Percentiles rank a stretch among this genome's conserved stretches.
phyloP scores from a whole-genome alignment of 2,888 invertebrate genomes.

The Drosophila siamana region DNA sequence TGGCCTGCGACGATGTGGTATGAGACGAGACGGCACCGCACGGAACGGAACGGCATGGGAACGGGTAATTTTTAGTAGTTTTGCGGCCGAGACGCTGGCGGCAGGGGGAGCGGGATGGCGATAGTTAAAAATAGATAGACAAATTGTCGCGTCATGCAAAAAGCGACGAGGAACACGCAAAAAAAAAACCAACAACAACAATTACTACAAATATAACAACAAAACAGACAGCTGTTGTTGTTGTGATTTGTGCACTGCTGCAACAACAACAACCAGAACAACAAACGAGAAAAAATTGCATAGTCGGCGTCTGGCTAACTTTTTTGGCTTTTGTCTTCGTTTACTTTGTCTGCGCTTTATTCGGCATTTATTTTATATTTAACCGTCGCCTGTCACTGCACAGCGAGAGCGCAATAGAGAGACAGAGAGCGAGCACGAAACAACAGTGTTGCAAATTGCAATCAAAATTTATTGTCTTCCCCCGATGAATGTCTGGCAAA shows the following conservation, averaged over 20 bases:
- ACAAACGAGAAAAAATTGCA: slow-evolving; percentile 53
- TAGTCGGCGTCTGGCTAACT: slow-evolving; percentile 59
- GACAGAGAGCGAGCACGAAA: neutral
- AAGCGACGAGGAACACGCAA: slow-evolving; percentile 38
- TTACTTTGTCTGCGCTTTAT: slow-evolving; percentile 51
- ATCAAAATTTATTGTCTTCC: slow-evolving; percentile 71
- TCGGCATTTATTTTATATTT: slow-evolving; percentile 54
- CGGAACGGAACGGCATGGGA: slow-evolving; percentile 28
- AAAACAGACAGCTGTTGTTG: slow-evolving; percentile 30
- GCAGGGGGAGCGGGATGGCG: slow-evolving; percentile 47
- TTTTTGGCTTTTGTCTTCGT: slow-evolving; percentile 44
- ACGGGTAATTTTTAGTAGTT: slow-evolving; percentile 45
- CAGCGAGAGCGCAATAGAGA: neutral
- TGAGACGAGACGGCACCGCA: slow-evolving; percentile 2
- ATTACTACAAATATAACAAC: slow-evolving; percentile 32
- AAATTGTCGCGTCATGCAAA: slow-evolving; percentile 81
- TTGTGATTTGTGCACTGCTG: slow-evolving; percentile 33
- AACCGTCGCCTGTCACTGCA: slow-evolving; percentile 30
- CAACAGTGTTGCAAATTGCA: slow-evolving; percentile 67
- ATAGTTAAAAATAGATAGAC: slow-evolving; percentile 79
- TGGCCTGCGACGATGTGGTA: slow-evolving; percentile 23
- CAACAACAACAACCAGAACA: slow-evolving; percentile 12
- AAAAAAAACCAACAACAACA: slow-evolving; percentile 20
- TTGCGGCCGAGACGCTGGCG: slow-evolving; percentile 9
- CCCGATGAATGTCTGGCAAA: slow-evolving; percentile 65